Percentiles rank a stretch among this genome's conserved stretches.
Evolutionary conservation across 1,140 invertebrate species (phyloP).

Genomic region (Drosophila cardini): DNA sequence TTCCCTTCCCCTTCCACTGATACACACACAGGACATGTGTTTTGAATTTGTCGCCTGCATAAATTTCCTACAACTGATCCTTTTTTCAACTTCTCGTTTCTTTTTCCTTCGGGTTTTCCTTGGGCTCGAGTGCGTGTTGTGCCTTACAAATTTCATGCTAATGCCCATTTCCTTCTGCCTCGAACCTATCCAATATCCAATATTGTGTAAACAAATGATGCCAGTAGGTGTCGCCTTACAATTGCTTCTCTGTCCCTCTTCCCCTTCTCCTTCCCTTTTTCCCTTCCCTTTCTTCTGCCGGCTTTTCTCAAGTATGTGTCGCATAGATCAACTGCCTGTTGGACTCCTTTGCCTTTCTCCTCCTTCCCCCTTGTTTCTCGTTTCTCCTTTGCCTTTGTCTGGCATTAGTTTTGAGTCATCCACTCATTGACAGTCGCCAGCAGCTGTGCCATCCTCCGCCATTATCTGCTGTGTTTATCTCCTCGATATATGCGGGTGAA

Average conservation of each 20-base stretch:
- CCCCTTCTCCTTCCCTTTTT: not conserved
- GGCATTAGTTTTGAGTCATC: constrained; percentile 52
- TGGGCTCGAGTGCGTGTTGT: constrained; percentile 73
- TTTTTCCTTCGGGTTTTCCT: constrained; percentile 13
- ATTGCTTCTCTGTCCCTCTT: constrained; percentile 40
- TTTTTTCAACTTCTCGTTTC: constrained; percentile 41
- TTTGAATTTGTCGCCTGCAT: constrained; percentile 82
- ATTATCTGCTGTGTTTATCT: constrained; percentile 77
- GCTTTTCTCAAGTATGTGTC: constrained; percentile 52
- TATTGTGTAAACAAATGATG: constrained; percentile 83
- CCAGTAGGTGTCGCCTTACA: constrained; percentile 76
- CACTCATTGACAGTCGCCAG: constrained; percentile 68
- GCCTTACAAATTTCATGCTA: constrained; percentile 80
- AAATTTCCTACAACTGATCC: constrained; percentile 70
- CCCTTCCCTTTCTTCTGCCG: not conserved
- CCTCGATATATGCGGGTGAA: constrained; percentile 71
- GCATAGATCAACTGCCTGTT: constrained; percentile 76
- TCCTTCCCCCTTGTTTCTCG: not conserved
- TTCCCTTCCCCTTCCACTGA: not conserved
- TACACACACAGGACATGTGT: constrained; percentile 67
- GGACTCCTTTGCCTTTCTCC: constrained; percentile 40
- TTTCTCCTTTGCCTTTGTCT: constrained; percentile 3
- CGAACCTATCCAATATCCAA: constrained; percentile 67
- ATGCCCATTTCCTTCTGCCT: constrained; percentile 73
- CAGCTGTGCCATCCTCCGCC: constrained; percentile 59